Base-by-base conservation (phyloP, 2,113 vertebrate genomes). In the Daubentonia madagascariensis region DNA sequence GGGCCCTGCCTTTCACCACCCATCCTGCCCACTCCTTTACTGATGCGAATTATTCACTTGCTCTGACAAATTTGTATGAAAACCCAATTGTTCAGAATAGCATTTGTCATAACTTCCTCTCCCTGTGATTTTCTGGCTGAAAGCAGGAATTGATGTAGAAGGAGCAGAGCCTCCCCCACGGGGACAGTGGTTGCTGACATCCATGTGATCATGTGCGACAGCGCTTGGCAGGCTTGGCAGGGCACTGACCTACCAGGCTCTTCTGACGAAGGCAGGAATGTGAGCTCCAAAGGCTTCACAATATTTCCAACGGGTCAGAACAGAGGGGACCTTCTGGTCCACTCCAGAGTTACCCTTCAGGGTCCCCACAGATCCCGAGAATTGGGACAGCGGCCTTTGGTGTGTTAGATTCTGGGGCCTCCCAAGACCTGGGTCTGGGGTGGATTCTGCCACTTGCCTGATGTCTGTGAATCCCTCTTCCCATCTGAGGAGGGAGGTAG, bases 181-280 rank as follows among this genome's bases (percentile, higher is more conserved):
- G 54, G 8, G n/a, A 10, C 13, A 1, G 11, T 84, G 59, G 32
- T 0, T 5, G 59, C 43, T 14, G 43, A 28, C 25, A 3, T 14
- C 22, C 4, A 0, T 1, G n/a, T 17, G n/a, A 1, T 63, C 59
- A 5, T 10, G 0, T 0, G 2, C 12, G 28, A 45, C 59, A 59
- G 75, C 4, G 1, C 3, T 37, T 81, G 79, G 52, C 54, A 81
- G 79, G 23, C 45, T 78, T 50, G 35, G 79, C 78, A 59, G 79
- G 79, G 12, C 11, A 6, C 52, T 0, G 6, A 18, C 50, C 78
- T 52, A 10, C 48, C 30, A 50, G 18, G 43, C 76, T 52, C 5
- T n/a, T 43, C 72, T 25, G 25, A 20, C 5, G 1, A 50, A 78
- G 45, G 75, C 45, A 50, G 61, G 48, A 87, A 5, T 37, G 25